Conservation (phyloP, 2,888 invertebrate genomes). For the Orthonevra nobilis region DNA sequence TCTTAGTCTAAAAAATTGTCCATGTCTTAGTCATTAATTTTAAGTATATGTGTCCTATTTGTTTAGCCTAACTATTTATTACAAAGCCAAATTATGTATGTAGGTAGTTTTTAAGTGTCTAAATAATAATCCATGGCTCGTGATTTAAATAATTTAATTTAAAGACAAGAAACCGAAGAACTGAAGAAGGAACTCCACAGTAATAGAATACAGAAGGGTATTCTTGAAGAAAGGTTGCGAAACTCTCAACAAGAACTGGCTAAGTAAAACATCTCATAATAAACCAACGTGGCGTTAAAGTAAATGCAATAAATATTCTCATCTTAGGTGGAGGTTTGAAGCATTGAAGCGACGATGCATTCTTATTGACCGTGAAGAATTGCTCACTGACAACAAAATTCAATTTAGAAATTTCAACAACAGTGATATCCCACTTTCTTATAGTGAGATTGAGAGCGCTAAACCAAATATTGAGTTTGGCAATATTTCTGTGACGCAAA, state of each 20-base stretch:
- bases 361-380: conserved; percentile 77
- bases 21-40: conserved; percentile 22
- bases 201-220: conserved; percentile 76
- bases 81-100: conserved; percentile 28
- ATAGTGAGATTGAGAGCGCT: conserved; percentile 73
- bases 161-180: conserved; percentile 78
- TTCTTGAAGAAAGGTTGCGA: conserved; percentile 76
- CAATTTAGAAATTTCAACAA: conserved; percentile 74
- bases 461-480: too few relatives aligned
- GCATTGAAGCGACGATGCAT: conserved; percentile 78
- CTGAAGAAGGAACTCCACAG: conserved; percentile 77
- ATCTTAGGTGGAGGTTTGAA: conserved; percentile 79
- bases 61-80: conserved; percentile 56
- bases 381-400: conserved; percentile 77
- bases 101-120: conserved; percentile 37
- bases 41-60: conserved; percentile 26
- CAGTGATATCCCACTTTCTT: conserved; percentile 74
- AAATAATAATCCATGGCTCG: conserved; percentile 24
- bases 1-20: conserved; percentile 39
- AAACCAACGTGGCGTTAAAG: too few relatives aligned
- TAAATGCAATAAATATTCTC: conserved; percentile 43
- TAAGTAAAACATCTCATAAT: conserved; percentile 74
- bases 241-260: conserved; percentile 77
- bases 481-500: too few relatives aligned
- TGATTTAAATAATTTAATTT: conserved; percentile 71